Base-by-base conservation (phyloP, 1,140 invertebrate genomes). In the Neuroterus valhalla region DNA sequence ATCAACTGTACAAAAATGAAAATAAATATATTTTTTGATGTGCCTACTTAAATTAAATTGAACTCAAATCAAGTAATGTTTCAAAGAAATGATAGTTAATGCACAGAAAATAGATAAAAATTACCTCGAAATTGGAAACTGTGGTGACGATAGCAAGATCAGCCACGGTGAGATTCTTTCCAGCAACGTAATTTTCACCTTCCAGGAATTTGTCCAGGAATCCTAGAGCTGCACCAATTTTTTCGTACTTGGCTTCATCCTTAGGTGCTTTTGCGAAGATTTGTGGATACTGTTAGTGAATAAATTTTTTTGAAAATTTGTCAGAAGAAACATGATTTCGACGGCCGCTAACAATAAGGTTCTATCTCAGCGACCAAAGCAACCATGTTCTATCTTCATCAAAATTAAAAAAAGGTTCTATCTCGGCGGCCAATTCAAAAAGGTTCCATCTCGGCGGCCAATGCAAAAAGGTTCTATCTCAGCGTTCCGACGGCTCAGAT, bases 1-100 rank as follows among this genome's bases (percentile, higher is more conserved):
- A 93, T 89, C 2, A 91, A 92, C 89, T 96, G 93, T 79, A 92
- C 92, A 31, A 62, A 26, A 38, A 38, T 38, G 10, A 38, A 38
- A 38, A 38, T 6, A 3, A 3, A 31, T n/a, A 31, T 31, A 31
- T 38, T 38, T 38, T 38, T 38, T 38, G 31, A 0, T 38, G 31
- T 8, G 8, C 10, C 10, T 38, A 38, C n/a, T 38, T 1, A 38
- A 38, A 38, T 38, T 8, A 1, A 38, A 38, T 38, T 38, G 5
- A 38, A 38, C 8, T 38, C 6, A 38, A 10, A 10, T 38, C 31
- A 1, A 38, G 2, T 0, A 38, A 38, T 38, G 1, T 38, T 38
- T 38, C 10, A 10, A 5, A 38, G 3, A 69, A 62, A 72, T 43
- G 15, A 8, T n/a, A 75, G 44, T 19, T 75, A 12, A 52, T 31